These are phyloP conservation scores for Etheostoma perlongum DNA, from an alignment of 2,797 vertebrate genomes.

Conservation along the genomic window DNA sequence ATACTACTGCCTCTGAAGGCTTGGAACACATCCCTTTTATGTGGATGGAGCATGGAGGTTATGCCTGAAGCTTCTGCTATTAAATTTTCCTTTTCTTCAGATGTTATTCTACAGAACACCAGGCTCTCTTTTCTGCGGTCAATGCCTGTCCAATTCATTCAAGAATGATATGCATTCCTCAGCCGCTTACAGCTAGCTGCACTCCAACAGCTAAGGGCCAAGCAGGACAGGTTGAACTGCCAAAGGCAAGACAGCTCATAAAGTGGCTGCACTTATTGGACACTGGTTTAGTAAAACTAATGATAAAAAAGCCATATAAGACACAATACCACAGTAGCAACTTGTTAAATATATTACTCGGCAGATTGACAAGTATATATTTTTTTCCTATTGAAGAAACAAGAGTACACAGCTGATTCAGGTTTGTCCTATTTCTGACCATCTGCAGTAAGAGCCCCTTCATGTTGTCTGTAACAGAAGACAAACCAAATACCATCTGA, in stretches of 20 bases:
- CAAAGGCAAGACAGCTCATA: conserved; percentile 46
- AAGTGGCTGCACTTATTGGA: conserved; percentile 59
- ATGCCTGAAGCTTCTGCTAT: conserved; percentile 39
- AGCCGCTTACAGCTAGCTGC: conserved; percentile 49
- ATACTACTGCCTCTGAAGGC: conserved; percentile 18
- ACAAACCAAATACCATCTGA: conserved; percentile 78
- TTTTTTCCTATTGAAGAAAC: conserved; percentile 49
- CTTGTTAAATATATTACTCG: conserved; percentile 80
- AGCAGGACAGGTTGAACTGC: conserved; percentile 57
- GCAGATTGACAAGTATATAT: conserved; percentile 39
- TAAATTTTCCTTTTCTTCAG: conserved; percentile 61
- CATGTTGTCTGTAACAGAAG: conserved; percentile 77
- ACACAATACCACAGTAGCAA: conserved; percentile 66
- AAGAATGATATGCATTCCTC: conserved; percentile 69
- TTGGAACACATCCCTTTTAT: conserved; percentile 26
- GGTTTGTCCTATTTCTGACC: conserved; percentile 70
- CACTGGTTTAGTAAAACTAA: conserved; percentile 57
- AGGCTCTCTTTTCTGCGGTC: conserved; percentile 62
- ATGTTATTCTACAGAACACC: conserved; percentile 70
- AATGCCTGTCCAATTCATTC: conserved; percentile 70
- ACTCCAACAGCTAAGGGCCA: conserved; percentile 56
- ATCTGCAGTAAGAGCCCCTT: conserved; percentile 72
- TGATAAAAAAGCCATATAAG: conserved; percentile 48
- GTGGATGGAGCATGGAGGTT: conserved; percentile 23
- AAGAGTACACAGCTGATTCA: conserved; percentile 73